phyloP scores from a whole-genome alignment of 2,797 vertebrate species.

The Anomalospiza imberbis region DNA sequence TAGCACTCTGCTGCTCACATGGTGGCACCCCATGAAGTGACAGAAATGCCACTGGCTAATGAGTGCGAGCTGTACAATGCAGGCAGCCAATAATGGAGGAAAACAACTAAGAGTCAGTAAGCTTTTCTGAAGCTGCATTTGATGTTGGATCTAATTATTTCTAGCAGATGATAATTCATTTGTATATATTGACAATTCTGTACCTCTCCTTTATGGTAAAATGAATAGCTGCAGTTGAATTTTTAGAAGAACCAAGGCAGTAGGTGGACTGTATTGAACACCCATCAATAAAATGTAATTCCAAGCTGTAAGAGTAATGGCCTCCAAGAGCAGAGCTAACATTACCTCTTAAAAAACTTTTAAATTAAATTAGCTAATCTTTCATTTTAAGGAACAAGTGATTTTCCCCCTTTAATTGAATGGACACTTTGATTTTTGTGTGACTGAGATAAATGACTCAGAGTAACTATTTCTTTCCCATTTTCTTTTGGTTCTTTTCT shows the following conservation, averaged over 20 bases:
- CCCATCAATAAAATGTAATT: not conserved
- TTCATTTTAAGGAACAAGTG: not conserved
- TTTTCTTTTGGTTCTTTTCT: not conserved
- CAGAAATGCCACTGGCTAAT: not conserved
- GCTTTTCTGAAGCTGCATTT: not conserved
- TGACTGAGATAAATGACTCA: not conserved
- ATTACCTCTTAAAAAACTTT: not conserved
- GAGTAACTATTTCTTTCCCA: not conserved
- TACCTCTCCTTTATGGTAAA: not conserved
- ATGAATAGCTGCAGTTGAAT: not conserved
- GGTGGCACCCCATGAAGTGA: too few species aligned
- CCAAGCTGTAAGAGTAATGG: not conserved
- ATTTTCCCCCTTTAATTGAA: not conserved
- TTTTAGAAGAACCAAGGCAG: not conserved
- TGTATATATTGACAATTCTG: not conserved
- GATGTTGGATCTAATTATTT: not conserved
- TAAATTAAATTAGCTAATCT: not conserved
- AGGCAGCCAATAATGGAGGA: not conserved
- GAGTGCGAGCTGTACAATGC: not conserved
- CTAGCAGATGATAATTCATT: not conserved
- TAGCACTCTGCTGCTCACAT: rapidly evolving
- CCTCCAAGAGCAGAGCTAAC: not conserved
- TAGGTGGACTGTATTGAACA: not conserved
- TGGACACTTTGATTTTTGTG: not conserved
- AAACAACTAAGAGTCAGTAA: not conserved